Evolutionary conservation across 2,888 invertebrate genomes (phyloP), one percentile per base, ranked within the genome.

Genomic region (Temnothorax ravouxi): DNA sequence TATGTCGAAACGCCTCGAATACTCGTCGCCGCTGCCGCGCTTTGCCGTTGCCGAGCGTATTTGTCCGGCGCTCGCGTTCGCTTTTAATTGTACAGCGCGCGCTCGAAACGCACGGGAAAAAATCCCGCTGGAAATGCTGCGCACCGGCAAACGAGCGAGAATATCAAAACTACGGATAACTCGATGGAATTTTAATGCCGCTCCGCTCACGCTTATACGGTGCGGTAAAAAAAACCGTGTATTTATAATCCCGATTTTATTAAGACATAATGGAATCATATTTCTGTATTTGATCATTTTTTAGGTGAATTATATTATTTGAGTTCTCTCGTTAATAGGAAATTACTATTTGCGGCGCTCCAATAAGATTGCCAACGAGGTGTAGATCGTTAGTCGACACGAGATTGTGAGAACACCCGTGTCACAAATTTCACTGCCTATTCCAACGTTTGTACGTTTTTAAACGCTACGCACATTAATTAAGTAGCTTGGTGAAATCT

Each of bases 41-140:
- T 80, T 72, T 59, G 47, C 59, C 50, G 38, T 34, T 47, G 59
- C 71, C 71, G 59, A 38, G 72, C 47, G 72, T 80, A 80, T 80
- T 80, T 80, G 59, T 80, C 72, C 59, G 59, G 50, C 9, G 59
- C 72, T 61, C 72, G 72, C 38, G 34, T 59, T 72, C 79, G 72
- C 79, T 80, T 80, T 80, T 80, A 80, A 80, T 80, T 80, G 79
- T 72, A 80, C 79, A 38, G 72, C 72, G 79, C 69, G 72, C 72
- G 59, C 72, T 72, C 79, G 72, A 80, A 80, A 71, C 72, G 59
- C 59, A 52, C 38, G 77, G 41, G 56, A 79, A 79, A 79, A 80
- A 80, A 80, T 80, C 79, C 59, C 79, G 25, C 72, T 80, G 79
- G 59, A 80, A 72, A 80, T 56, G 79, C 79, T 47, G 72, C 71